Conservation (phyloP, 2,797 vertebrate genomes). For the Phrynocephalus forsythii region DNA sequence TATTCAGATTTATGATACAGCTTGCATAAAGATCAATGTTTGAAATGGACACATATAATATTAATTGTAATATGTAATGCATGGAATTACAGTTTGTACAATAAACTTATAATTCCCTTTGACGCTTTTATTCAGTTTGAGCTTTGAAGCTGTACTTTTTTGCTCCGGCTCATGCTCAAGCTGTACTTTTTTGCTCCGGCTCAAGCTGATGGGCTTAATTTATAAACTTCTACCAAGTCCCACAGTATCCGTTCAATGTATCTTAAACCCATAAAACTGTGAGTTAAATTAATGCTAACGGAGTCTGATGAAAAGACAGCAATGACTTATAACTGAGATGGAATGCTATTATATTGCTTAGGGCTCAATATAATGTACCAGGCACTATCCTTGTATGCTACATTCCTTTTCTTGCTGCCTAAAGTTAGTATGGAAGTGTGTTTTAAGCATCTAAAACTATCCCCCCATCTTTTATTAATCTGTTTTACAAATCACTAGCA, state of each 20-base stretch:
- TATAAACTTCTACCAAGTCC: constrained; percentile 71
- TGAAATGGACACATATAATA: constrained; percentile 78
- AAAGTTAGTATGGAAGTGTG: not conserved
- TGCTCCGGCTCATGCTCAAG: constrained; percentile 58
- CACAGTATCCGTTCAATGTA: constrained; percentile 60
- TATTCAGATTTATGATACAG: constrained; percentile 77
- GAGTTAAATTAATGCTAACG: constrained; percentile 62
- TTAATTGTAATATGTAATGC: constrained; percentile 76
- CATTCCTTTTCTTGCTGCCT: not conserved
- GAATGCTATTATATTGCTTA: not conserved
- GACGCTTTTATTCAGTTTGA: constrained; percentile 76
- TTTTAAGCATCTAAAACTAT: not conserved
- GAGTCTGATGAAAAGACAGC: constrained; percentile 51
- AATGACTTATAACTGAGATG: not conserved
- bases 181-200: constrained; percentile 27
- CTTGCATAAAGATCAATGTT: constrained; percentile 78
- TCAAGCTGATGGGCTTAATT: constrained; percentile 76
- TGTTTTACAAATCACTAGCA: not conserved
- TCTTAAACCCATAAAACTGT: constrained; percentile 63
- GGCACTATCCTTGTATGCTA: not conserved
- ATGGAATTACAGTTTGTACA: constrained; percentile 75
- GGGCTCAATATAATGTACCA: not conserved
- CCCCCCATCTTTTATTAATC: not conserved
- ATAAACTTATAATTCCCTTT: constrained; percentile 73
- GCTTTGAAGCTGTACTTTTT: constrained; percentile 64